A percentile compares a stretch with the other conserved stretches of the same genome.
Conservation (phyloP, 2,888 invertebrate species). For the Harmothoe impar region DNA sequence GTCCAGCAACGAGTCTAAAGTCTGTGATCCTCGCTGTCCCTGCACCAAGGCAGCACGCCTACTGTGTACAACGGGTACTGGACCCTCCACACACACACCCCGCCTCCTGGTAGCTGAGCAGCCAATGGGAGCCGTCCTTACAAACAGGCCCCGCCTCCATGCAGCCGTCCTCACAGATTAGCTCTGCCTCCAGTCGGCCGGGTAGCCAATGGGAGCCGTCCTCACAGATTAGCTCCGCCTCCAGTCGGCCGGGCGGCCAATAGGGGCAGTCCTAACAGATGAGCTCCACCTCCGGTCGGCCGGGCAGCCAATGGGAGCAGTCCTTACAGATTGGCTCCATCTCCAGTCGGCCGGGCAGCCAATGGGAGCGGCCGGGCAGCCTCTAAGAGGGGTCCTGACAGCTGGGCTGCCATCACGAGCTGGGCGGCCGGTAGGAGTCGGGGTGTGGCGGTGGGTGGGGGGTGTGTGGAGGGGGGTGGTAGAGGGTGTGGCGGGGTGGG, state of each 20-base stretch:
- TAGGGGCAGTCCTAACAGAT: neutral
- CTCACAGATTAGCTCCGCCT: neutral
- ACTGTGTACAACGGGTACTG: no score
- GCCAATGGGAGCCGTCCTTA: no score
- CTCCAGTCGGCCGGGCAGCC: neutral
- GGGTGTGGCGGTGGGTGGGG: neutral
- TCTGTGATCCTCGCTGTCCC: no score
- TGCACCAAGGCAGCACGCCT: no score
- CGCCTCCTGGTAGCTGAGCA: no score
- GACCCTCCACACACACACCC: neutral
- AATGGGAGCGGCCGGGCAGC: neutral
- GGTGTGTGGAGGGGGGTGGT: neutral
- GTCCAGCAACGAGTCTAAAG: no score
- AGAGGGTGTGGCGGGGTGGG: neutral
- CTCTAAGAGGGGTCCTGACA: neutral
- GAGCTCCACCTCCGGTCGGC: neutral
- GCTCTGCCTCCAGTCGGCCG: neutral
- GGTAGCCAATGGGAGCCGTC: no score
- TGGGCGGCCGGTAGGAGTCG: neutral
- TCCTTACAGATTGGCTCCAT: neutral
- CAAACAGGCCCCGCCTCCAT: neutral
- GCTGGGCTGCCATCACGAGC: neutral
- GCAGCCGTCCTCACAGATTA: neutral
- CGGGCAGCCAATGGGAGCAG: neutral
- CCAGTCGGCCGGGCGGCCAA: neutral